Base-by-base conservation (phyloP, 2,888 invertebrate genomes). In the Sphinx pinastri region DNA sequence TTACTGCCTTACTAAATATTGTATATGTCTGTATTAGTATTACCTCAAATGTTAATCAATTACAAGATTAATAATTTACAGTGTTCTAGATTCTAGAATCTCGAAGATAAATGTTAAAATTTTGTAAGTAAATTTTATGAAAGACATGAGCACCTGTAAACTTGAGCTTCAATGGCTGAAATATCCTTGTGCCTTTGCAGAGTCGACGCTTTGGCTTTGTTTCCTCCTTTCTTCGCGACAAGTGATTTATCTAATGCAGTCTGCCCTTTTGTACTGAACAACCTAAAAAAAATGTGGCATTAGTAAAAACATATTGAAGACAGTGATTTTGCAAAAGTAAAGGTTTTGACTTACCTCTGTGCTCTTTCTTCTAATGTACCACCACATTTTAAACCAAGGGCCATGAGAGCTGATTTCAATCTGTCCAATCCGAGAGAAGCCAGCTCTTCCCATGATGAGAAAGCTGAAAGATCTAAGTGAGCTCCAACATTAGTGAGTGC, bases 291-390 rank as follows among this genome's bases (percentile, higher is more conserved):
- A 72, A 45, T 73, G n/a, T 16, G 2, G 71, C 63, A 31, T 13
- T 59, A 60, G 69, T 72, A 60, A 14, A 63, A 16, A 31, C 54
- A 25, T 25, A 25, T 11, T 14, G 52, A n/a, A 19, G 49, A 7
- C 16, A 47, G 0, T 12, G 2, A 63, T 13, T 47, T 49, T 19
- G 19, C 11, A 16, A 14, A 13, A 13, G 13, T 13, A 57, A 7
- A 55, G 2, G n/a, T 16, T 1, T 55, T 13, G 0, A 45, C 54
- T 63, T 80, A 94, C 94, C 99, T 95, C 86, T 99, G 98, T 0
- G 99, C 99, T 79, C 99, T 95, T 91, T 99, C 99, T 92, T 99
- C 99, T 68, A 99, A 92, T 7, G 99, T 99, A 1, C 99, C 99
- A 71, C 99, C 99, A 92, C 99, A 99, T 90, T 99, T 99, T 1